Conservation (phyloP, 1,140 invertebrate genomes). For the Melanaphis sacchari region DNA sequence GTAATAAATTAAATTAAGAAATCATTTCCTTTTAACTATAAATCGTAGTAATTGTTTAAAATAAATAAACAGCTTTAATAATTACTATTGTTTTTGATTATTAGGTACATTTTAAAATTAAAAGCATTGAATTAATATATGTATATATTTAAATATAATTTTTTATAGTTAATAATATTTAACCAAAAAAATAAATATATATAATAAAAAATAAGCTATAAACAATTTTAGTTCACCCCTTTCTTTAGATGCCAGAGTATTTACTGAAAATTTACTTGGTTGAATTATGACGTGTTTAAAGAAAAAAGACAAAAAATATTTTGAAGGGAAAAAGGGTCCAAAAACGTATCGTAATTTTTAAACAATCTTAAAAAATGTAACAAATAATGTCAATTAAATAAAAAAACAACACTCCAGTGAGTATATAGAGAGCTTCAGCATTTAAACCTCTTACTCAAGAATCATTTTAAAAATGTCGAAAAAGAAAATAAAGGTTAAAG, state of each 20-base stretch:
- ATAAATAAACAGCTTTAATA: background rate
- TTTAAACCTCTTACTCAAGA: background rate
- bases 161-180: background rate
- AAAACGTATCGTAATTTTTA: background rate
- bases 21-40: background rate
- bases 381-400: background rate
- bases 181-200: background rate
- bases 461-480: background rate
- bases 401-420: background rate
- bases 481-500: background rate
- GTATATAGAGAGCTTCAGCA: background rate
- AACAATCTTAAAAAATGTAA: background rate
- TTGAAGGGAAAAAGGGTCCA: background rate
- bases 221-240: background rate
- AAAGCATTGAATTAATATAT: background rate
- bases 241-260: background rate
- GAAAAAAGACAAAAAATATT: background rate
- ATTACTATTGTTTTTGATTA: background rate
- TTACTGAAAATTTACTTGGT: background rate
- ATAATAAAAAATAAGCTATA: background rate
- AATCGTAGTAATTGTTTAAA: background rate
- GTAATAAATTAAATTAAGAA: background rate
- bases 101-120: background rate
- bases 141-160: background rate
- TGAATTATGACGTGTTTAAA: background rate